Evolutionary conservation across 2,888 invertebrate genomes (phyloP).

Genomic region (Synergus umbraculus): DNA sequence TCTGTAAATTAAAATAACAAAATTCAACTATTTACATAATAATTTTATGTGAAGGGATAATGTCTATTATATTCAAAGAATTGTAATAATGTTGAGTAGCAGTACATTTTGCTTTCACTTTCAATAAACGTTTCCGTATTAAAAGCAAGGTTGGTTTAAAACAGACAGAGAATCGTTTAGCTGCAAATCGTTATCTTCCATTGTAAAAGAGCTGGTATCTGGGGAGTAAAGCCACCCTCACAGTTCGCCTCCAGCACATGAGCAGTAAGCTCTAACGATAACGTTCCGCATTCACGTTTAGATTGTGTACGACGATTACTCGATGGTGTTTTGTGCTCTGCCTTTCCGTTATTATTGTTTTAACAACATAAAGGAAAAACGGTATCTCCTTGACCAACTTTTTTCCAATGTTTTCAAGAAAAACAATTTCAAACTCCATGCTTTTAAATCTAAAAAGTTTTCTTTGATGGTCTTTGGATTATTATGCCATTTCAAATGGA

Average conservation of each 20-base stretch:
- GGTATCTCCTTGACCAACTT: background rate
- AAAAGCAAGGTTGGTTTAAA: constrained; percentile 15
- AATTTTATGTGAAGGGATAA: background rate
- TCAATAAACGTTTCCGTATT: constrained; percentile 35
- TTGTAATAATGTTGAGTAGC: constrained; percentile 3
- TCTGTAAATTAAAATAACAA: background rate
- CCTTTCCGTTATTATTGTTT: constrained; percentile 6
- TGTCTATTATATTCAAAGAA: background rate
- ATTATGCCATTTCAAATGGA: too few species aligned
- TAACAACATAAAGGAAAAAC: background rate
- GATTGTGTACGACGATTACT: constrained; percentile 50
- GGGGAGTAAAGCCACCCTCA: constrained; percentile 36
- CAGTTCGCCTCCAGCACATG: constrained; percentile 30
- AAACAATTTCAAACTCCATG: too few species aligned
- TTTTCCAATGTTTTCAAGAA: background rate
- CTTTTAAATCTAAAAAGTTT: background rate
- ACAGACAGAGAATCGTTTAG: constrained; percentile 40
- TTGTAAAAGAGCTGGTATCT: constrained; percentile 35
- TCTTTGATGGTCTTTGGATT: background rate
- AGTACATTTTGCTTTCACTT: constrained; percentile 2
- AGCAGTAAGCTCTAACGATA: constrained; percentile 57
- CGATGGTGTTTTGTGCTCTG: constrained; percentile 25
- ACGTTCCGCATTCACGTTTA: constrained; percentile 56
- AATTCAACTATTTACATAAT: too few species aligned
- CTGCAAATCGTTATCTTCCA: constrained; percentile 38